Conservation (phyloP, 2,113 vertebrate genomes). For the Mesembrinibis cayennensis region DNA sequence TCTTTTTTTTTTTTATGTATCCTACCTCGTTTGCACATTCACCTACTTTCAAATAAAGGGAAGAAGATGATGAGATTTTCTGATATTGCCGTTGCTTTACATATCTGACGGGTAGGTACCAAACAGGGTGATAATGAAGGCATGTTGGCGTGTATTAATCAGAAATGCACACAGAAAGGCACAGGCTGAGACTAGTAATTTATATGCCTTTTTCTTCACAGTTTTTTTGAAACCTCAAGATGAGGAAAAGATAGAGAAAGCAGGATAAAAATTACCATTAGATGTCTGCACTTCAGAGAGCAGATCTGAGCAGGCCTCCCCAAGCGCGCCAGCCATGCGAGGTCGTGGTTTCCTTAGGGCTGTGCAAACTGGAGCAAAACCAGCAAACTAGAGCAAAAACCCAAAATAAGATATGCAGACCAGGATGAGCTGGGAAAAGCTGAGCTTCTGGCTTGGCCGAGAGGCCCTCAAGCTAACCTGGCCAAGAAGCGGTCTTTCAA, state of each 20-base stretch:
- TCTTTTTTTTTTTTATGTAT: not conserved
- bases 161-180: not conserved
- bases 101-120: not conserved
- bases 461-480: not conserved
- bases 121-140: not conserved
- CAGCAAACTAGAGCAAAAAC: not conserved
- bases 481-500: not conserved
- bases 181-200: conserved; percentile 28
- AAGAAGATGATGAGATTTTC: conserved; percentile 11
- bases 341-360: not conserved
- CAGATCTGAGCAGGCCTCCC: not conserved
- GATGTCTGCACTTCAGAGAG: not conserved
- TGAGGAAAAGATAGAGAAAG: not conserved
- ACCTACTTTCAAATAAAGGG: conserved; percentile 11
- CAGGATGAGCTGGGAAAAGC: not conserved
- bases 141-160: conserved; percentile 14
- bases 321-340: fast-evolving
- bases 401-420: not conserved
- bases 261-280: not conserved
- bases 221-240: not conserved
- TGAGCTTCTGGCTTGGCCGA: not conserved
- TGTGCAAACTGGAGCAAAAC: not conserved
- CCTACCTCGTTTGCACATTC: not conserved
- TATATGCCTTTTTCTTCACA: conserved; percentile 9
- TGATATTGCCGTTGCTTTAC: not conserved